Conservation (phyloP, 2,113 vertebrate species). For the Osmerus eperlanus region DNA sequence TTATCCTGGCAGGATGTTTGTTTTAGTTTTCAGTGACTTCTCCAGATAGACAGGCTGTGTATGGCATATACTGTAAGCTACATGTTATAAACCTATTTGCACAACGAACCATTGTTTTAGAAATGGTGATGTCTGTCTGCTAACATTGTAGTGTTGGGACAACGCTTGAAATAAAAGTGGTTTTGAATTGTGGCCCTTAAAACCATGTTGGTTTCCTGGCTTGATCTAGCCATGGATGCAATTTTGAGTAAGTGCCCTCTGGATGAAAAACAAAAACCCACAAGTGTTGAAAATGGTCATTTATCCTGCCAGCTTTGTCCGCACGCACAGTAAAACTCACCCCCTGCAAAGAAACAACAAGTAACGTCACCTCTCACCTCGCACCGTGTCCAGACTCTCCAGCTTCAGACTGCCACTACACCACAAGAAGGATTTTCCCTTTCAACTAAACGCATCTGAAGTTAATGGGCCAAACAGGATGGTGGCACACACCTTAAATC, state of each 20-base stretch:
- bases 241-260: conserved; percentile 5
- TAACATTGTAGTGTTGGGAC: background rate
- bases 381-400: background rate
- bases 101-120: background rate
- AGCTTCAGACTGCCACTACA: background rate
- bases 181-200: background rate
- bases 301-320: conserved; percentile 20
- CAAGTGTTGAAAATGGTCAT: conserved; percentile 30
- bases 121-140: background rate
- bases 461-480: conserved; percentile 34
- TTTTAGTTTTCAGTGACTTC: background rate
- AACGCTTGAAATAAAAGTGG: conserved; percentile 5
- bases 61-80: too few relatives aligned
- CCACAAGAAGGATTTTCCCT: conserved; percentile 7
- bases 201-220: background rate
- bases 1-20: background rate
- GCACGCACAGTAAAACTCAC: background rate
- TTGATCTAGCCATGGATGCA: conserved; percentile 16
- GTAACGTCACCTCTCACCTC: background rate
- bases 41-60: background rate
- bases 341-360: background rate
- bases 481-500: conserved; percentile 39
- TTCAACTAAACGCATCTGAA: conserved; percentile 20
- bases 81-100: background rate
- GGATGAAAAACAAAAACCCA: conserved; percentile 15